These are phyloP conservation scores for Drosophila merina DNA, from an alignment of 2,888 invertebrate genomes.

Conservation along the genomic window DNA sequence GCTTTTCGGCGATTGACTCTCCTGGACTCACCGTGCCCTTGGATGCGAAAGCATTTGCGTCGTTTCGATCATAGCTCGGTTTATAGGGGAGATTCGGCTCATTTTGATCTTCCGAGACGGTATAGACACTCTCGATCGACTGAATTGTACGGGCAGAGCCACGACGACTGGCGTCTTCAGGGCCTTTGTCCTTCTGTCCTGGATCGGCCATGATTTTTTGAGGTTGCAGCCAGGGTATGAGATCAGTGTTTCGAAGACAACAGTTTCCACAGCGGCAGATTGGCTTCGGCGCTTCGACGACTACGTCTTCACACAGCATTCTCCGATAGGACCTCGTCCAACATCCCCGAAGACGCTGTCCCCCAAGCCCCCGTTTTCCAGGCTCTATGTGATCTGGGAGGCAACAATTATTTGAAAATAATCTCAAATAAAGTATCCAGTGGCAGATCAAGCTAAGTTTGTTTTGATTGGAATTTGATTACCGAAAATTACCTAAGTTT, in stretches of 20 bases:
- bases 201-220: slow-evolving; percentile 3
- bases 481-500: background rate
- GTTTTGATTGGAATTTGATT: background rate
- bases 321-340: background rate
- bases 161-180: background rate
- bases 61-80: background rate
- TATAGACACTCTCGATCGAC: slow-evolving; percentile 15
- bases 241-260: background rate
- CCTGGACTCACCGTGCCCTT: background rate
- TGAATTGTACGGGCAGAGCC: background rate
- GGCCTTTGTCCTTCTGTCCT: background rate
- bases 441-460: slow-evolving; percentile 1
- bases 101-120: background rate
- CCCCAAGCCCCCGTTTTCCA: background rate
- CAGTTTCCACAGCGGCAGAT: background rate
- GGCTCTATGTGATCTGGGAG: background rate
- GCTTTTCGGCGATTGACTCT: background rate
- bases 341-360: background rate
- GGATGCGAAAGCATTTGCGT: background rate
- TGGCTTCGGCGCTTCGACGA: background rate
- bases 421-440: background rate
- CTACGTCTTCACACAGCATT: background rate
- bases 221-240: background rate
- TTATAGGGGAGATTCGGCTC: background rate
- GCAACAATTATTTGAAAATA: background rate